Conservation (phyloP, 2,888 invertebrate genomes). For the Cheilosia impressa region DNA sequence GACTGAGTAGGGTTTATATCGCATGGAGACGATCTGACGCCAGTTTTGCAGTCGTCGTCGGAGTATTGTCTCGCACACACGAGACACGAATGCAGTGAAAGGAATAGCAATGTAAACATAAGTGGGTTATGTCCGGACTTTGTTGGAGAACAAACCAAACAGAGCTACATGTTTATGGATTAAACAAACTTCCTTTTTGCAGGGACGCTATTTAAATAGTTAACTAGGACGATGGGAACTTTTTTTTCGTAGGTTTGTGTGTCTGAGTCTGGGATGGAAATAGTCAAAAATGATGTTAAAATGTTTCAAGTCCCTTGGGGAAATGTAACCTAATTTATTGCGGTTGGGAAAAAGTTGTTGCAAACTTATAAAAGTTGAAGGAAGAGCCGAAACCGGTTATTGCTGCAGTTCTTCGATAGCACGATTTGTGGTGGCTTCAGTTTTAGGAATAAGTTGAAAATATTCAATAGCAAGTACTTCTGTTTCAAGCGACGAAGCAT, state of each 20-base stretch:
- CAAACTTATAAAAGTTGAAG: no score
- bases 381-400: no score
- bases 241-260: background rate
- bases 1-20: constrained; percentile 37
- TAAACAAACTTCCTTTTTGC: constrained; percentile 8
- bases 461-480: no score
- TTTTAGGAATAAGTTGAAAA: no score
- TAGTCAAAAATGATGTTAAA: constrained; percentile 13
- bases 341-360: background rate
- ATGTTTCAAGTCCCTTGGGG: background rate
- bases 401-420: no score
- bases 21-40: constrained; percentile 68
- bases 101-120: constrained; percentile 37
- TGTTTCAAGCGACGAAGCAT: no score
- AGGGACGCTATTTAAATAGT: constrained; percentile 35
- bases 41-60: constrained; percentile 26
- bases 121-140: constrained; percentile 55
- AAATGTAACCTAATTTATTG: constrained; percentile 16
- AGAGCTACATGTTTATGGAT: background rate
- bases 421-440: no score
- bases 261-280: background rate
- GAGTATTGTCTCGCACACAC: constrained; percentile 7
- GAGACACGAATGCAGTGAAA: constrained; percentile 4
- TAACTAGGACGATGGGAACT: constrained; percentile 42
- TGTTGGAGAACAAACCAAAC: constrained; percentile 32